Evolutionary conservation across 2,797 vertebrate species (phyloP).

Genomic region (Notamacropus eugenii): DNA sequence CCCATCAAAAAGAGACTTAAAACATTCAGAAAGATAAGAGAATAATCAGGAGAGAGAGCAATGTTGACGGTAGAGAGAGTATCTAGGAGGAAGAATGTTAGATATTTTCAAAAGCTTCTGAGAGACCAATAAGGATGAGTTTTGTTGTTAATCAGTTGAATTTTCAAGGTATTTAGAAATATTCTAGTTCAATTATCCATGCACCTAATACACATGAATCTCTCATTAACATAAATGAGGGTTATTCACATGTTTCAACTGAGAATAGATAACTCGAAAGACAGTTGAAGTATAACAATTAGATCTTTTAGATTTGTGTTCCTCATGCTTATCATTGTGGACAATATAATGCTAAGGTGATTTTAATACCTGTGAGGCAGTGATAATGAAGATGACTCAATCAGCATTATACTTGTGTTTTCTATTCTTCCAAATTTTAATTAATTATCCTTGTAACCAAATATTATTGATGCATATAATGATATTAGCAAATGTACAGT

Average conservation of each 20-base stretch:
- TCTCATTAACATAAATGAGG: conserved; percentile 7
- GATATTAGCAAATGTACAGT: conserved; percentile 12
- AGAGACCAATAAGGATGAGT: neutral
- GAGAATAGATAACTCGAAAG: neutral
- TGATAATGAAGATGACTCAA: conserved; percentile 16
- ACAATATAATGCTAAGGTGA: neutral
- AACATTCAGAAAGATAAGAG: neutral
- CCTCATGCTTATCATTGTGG: neutral
- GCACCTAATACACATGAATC: neutral
- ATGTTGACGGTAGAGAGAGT: neutral
- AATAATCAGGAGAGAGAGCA: neutral
- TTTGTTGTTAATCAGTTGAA: neutral
- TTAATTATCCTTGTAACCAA: neutral
- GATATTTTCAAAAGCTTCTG: neutral
- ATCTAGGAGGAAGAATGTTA: neutral
- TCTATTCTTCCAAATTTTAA: conserved; percentile 27
- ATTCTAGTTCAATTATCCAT: neutral
- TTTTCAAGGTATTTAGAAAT: neutral
- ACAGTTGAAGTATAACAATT: neutral
- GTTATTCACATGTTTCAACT: neutral
- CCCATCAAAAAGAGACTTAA: neutral
- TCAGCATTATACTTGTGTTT: neutral
- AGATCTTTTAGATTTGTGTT: neutral
- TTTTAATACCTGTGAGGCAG: neutral
- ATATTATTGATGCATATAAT: conserved; percentile 14